These are phyloP conservation scores for Myotis myotis DNA, from an alignment of 2,797 vertebrate genomes.

Conservation along the genomic window DNA sequence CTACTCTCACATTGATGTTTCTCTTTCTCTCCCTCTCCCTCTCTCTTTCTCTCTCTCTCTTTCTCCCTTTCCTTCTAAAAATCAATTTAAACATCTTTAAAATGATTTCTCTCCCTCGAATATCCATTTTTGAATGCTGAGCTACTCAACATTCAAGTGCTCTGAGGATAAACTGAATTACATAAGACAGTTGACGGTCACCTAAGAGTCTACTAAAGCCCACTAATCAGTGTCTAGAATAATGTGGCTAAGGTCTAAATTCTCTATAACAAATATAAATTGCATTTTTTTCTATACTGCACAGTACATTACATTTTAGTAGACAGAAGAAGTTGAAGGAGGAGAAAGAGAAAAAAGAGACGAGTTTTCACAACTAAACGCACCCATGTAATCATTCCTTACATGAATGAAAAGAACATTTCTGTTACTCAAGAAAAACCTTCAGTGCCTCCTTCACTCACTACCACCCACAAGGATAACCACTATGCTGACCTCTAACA, in stretches of 20 bases:
- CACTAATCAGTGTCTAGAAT: conserved; percentile 15
- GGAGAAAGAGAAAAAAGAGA: not conserved
- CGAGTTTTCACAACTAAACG: not conserved
- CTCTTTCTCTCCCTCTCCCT: not conserved
- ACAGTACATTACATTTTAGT: not conserved
- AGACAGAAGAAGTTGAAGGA: not conserved
- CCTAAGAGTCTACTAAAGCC: not conserved
- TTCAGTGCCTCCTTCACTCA: not conserved
- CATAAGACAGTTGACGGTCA: not conserved
- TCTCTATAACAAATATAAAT: not conserved
- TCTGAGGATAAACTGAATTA: conserved; percentile 16
- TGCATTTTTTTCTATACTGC: not conserved
- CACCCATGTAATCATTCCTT: not conserved
- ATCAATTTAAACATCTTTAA: not conserved
- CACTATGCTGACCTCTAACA: not conserved
- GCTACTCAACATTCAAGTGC: conserved; percentile 24
- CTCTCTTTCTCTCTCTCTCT: not conserved
- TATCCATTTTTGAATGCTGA: not conserved
- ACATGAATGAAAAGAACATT: not conserved
- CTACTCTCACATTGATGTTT: not conserved
- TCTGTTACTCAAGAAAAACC: not conserved
- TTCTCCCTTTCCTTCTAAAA: not conserved
- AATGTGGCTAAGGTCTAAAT: not conserved
- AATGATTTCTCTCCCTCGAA: not conserved
- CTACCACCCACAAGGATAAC: not conserved